Evolutionary conservation across 2,113 vertebrate species (phyloP).

Genomic region (Campylomormyrus numenius): DNA sequence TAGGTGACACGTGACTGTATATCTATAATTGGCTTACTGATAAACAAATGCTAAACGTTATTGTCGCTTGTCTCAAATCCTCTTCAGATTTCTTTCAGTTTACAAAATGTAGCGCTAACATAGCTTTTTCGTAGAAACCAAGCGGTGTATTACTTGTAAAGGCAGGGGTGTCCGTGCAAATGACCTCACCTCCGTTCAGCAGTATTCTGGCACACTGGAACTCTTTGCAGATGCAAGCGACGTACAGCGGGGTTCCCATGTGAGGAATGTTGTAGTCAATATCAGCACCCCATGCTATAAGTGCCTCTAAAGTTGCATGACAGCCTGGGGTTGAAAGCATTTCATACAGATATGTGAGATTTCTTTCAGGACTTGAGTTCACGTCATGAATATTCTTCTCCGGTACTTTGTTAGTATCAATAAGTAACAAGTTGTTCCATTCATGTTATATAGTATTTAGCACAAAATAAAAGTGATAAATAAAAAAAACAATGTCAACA

Average conservation of each 20-base stretch:
- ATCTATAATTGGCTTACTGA: neutral
- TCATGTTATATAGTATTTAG: neutral
- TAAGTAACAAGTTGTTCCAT: neutral
- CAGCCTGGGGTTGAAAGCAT: slow-evolving; percentile 64
- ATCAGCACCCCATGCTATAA: slow-evolving; percentile 84
- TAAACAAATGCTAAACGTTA: neutral
- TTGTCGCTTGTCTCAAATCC: neutral
- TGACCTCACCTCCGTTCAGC: slow-evolving; percentile 76
- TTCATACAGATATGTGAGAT: neutral
- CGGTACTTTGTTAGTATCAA: neutral
- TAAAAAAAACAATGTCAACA: neutral
- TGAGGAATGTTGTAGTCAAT: slow-evolving; percentile 87
- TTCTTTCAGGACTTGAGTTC: neutral
- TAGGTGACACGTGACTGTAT: too few species aligned
- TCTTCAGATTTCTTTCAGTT: neutral
- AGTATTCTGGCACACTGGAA: slow-evolving; percentile 79
- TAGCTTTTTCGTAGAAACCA: neutral
- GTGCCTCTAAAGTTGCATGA: slow-evolving; percentile 77
- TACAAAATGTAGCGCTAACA: neutral
- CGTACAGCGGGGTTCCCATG: slow-evolving; percentile 85
- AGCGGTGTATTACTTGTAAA: neutral
- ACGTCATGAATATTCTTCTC: neutral
- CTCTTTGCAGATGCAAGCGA: slow-evolving; percentile 78
- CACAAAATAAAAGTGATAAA: neutral
- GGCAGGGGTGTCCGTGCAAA: neutral